Evolutionary conservation across 2,113 vertebrate genomes (phyloP).

Genomic region (Vanacampus margaritifer): DNA sequence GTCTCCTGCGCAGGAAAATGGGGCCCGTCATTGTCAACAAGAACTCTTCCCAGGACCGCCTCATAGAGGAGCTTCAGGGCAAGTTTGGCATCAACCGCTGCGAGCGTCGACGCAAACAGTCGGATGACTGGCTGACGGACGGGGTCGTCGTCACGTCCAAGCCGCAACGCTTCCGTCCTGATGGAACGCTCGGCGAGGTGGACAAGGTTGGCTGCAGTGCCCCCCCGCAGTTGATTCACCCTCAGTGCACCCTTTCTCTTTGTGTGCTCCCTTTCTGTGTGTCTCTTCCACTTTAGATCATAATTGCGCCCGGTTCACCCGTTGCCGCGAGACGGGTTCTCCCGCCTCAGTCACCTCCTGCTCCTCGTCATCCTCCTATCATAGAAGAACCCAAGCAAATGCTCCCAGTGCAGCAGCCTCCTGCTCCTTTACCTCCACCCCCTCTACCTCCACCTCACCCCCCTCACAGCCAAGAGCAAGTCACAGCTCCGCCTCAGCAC

Average conservation of each 20-base stretch:
- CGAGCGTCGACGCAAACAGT: slow-evolving; percentile 67
- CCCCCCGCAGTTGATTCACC: slow-evolving; percentile 1
- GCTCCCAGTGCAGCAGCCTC: slow-evolving; percentile 34
- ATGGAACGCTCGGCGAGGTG: slow-evolving; percentile 75
- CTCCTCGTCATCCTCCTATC: slow-evolving; percentile 52
- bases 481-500: slow-evolving; percentile 17
- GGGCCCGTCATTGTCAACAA: slow-evolving; percentile 87
- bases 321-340: slow-evolving; percentile 79
- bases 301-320: slow-evolving; percentile 85
- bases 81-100: slow-evolving; percentile 83
- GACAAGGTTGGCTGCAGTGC: slow-evolving; percentile 73
- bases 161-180: slow-evolving; percentile 74
- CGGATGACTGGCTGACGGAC: slow-evolving; percentile 87
- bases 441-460: slow-evolving; percentile 53
- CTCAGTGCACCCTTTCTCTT: slow-evolving; percentile 30
- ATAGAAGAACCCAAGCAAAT: slow-evolving; percentile 52
- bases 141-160: slow-evolving; percentile 82
- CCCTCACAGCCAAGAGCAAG: slow-evolving; percentile 43
- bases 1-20: slow-evolving; percentile 83
- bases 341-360: slow-evolving; percentile 72
- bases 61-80: slow-evolving; percentile 91
- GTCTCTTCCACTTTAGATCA: slow-evolving; percentile 77
- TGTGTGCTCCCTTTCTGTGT: slow-evolving; percentile 37
- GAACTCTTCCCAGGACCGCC: slow-evolving; percentile 83
- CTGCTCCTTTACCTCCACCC: slow-evolving; percentile 55